Conservation (phyloP, 2,888 invertebrate species). For the Mylabris sibirica region DNA sequence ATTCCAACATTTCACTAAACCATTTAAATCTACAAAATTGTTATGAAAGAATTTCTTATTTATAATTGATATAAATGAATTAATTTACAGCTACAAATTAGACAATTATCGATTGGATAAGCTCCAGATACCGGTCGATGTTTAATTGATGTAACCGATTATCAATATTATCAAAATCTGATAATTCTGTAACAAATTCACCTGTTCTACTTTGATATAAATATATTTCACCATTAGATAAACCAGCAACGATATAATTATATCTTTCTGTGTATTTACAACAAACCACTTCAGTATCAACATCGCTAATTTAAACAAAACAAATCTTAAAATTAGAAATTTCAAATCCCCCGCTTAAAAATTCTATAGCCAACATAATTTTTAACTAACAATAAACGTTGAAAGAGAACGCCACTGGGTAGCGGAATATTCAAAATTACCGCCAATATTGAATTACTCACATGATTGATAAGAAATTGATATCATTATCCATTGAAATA, state of each 20-base stretch:
- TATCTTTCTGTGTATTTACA: constrained; percentile 70
- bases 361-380: background rate
- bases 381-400: background rate
- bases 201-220: constrained; percentile 65
- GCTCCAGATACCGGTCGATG: constrained; percentile 68
- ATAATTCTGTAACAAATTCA: constrained; percentile 62
- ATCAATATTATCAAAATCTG: constrained; percentile 63
- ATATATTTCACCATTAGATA: constrained; percentile 67
- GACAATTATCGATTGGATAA: constrained; percentile 67
- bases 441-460: constrained; percentile 27
- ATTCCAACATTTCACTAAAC: constrained; percentile 75
- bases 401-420: background rate
- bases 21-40: constrained; percentile 68
- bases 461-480: constrained; percentile 47
- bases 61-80: background rate
- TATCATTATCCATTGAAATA: constrained; percentile 43
- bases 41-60: background rate
- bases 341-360: background rate
- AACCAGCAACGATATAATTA: constrained; percentile 68
- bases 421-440: background rate
- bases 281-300: constrained; percentile 62
- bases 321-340: background rate
- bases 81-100: constrained; percentile 66
- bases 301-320: constrained; percentile 38
- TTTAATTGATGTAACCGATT: constrained; percentile 69